These are phyloP conservation scores for Paramisgurnus dabryanus DNA, from an alignment of 2,113 vertebrate species.

Conservation along the genomic window DNA sequence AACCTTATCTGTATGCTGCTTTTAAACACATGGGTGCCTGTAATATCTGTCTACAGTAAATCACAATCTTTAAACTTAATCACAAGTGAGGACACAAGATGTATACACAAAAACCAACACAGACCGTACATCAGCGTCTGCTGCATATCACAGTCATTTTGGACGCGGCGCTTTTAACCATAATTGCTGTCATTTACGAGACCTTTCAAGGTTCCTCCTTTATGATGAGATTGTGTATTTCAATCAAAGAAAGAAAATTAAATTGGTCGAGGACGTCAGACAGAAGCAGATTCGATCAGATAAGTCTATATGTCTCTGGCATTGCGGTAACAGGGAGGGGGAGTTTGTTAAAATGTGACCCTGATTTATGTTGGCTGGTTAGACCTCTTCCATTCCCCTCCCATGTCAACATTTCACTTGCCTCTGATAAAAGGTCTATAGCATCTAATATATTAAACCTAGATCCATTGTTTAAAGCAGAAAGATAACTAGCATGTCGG, in stretches of 20 bases:
- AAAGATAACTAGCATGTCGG: too few relatives aligned
- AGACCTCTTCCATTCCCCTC: slow-evolving; percentile 43
- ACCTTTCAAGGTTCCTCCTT: slow-evolving; percentile 5
- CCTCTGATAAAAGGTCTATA: slow-evolving; percentile 39
- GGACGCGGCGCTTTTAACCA: slow-evolving; percentile 11
- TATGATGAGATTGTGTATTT: slow-evolving; percentile 44
- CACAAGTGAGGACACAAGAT: not conserved
- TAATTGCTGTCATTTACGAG: slow-evolving; percentile 50
- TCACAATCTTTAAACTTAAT: not conserved
- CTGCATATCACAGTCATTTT: not conserved
- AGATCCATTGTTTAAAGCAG: not conserved
- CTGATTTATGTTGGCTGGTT: slow-evolving; percentile 51
- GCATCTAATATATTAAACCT: slow-evolving; percentile 8
- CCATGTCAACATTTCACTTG: slow-evolving; percentile 44
- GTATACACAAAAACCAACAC: not conserved
- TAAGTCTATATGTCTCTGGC: not conserved
- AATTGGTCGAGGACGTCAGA: slow-evolving; percentile 42
- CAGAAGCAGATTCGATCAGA: slow-evolving; percentile 43
- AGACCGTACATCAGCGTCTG: not conserved
- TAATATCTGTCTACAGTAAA: not conserved
- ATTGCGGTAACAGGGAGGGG: slow-evolving; percentile 1
- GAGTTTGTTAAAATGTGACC: not conserved
- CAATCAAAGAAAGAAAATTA: slow-evolving; percentile 51
- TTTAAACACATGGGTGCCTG: not conserved
- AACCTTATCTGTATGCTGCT: not conserved